These are phyloP conservation scores for Calliopsis andreniformis DNA, from an alignment of 1,140 invertebrate species.

Conservation along the genomic window DNA sequence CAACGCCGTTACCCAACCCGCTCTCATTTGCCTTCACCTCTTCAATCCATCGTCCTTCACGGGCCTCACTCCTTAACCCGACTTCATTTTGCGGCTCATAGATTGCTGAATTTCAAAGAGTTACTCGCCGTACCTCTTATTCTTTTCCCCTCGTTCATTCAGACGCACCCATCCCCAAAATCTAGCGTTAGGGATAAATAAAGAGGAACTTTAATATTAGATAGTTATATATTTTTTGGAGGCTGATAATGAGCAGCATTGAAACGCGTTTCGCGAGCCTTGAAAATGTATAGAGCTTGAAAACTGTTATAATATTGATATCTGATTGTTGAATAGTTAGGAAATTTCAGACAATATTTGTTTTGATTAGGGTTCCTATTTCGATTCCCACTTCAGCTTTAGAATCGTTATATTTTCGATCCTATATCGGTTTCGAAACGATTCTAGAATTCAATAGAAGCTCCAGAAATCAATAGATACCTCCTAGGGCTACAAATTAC, in stretches of 20 bases:
- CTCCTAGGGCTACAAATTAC: no score
- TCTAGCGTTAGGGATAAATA: background rate
- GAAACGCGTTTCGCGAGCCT: background rate
- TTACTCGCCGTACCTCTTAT: conserved; percentile 12
- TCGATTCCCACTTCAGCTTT: no score
- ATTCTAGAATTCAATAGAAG: no score
- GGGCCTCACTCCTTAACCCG: conserved; percentile 59
- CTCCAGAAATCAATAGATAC: no score
- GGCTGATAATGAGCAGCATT: background rate
- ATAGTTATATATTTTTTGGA: background rate
- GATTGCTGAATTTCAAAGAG: conserved; percentile 74
- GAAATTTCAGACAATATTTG: no score
- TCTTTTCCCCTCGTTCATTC: background rate
- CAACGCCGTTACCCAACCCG: conserved; percentile 61
- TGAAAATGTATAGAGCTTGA: background rate
- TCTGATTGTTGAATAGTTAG: no score
- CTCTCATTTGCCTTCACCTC: conserved; percentile 51
- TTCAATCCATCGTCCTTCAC: conserved; percentile 46
- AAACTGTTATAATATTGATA: no score
- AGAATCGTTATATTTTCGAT: no score
- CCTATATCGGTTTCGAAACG: no score
- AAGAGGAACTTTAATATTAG: background rate
- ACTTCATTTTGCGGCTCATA: conserved; percentile 80
- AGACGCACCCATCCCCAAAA: background rate
- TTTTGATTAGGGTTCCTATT: no score